Evolutionary conservation across 2,888 invertebrate genomes (phyloP).

Genomic region (Mimas tiliae): DNA sequence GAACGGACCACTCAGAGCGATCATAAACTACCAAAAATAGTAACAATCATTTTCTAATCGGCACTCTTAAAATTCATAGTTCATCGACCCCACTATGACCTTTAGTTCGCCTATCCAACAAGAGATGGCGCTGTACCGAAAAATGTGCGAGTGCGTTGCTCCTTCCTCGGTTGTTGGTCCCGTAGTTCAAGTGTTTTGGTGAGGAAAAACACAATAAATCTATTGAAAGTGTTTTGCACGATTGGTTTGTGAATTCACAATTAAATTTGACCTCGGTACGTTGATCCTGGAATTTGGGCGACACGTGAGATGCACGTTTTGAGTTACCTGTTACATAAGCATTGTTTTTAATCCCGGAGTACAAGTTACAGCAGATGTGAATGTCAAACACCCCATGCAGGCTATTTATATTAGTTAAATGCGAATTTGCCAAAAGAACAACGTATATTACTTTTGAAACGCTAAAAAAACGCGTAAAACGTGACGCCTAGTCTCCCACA

Average conservation of each 20-base stretch:
- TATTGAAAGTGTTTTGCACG: conserved; percentile 52
- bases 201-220: conserved; percentile 39
- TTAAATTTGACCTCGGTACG: conserved; percentile 1
- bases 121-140: conserved; percentile 50
- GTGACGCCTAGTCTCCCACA: too few species aligned
- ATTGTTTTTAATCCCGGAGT: not conserved
- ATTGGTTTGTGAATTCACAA: conserved; percentile 35
- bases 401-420: not conserved
- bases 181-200: conserved; percentile 46
- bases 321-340: conserved; percentile 10
- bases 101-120: conserved; percentile 43
- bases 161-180: conserved; percentile 60
- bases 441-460: not conserved
- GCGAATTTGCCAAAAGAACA: not conserved
- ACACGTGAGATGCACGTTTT: conserved; percentile 17
- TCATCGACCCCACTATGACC: conserved; percentile 47
- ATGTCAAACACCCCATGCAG: not conserved
- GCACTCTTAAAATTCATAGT: conserved; percentile 39
- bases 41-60: conserved; percentile 40
- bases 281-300: conserved; percentile 1
- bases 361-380: not conserved
- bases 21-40: conserved; percentile 46
- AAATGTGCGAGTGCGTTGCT: conserved; percentile 64
- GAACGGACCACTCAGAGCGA: conserved; percentile 12
- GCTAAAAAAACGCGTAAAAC: too few species aligned